Base-by-base conservation (phyloP, 2,797 vertebrate species). In the Rhynchotus rufescens region DNA sequence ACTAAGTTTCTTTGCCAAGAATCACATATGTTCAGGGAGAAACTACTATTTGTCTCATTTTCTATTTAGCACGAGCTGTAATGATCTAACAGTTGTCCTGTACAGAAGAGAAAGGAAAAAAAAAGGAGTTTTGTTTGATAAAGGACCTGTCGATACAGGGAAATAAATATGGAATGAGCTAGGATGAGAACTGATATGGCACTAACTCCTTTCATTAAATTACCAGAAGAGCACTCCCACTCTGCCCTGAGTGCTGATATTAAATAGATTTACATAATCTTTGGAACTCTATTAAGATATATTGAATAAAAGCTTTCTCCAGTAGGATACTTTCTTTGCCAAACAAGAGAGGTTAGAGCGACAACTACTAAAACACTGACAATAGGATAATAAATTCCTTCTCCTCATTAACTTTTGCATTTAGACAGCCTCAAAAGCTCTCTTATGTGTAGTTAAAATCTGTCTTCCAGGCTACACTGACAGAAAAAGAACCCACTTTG, bases 351-450 rank as follows among this genome's bases (percentile, higher is more conserved):
- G 40, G 51, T 78, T 74, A 56, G 7, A 72, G 6, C 67, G 42
- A 20, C 7, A 13, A 5, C 3, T 28, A 22, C 25, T 66, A 4
- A 44, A 79, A 78, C 34, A 79, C 71, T 25, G 51, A 23, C 47
- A 89, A 59, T 13, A 66, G 10, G 56, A 73, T 86, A 79, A 66
- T 74, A 66, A 81, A 86, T 84, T 86, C 16, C 16, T 77, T 71
- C 38, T 89, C 45, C 74, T 92, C 61, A 82, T 88, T 90, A 88
- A 68, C 28, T 90, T 92, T 36, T 38, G 71, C 38, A 45, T 52
- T 17, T 61, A 68, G 81, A 88, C 8, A 3, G 51, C 84, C 84
- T 77, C 66, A 89, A 91, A 88, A 84, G 30, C 30, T 56, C 54
- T 20, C 59, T 23, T 82, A 71, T 17, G 44, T 7, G 10, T 42